Evolutionary conservation across 2,888 invertebrate genomes (phyloP).

Genomic region (Anagyrus pseudococci): DNA sequence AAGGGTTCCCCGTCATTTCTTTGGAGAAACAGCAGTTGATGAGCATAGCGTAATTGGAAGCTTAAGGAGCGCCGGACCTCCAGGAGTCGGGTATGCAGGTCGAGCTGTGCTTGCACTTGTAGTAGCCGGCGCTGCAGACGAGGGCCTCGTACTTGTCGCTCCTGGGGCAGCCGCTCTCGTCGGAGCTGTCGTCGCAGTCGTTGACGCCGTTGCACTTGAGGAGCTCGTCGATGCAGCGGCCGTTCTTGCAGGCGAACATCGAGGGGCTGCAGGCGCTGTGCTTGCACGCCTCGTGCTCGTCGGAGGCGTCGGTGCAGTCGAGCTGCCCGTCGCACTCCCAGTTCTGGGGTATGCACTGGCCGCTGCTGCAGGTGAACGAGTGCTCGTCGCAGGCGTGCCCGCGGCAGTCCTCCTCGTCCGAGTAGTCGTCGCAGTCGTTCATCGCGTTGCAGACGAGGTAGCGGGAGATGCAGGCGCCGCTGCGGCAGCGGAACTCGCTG

Average conservation of each 20-base stretch:
- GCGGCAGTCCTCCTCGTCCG: constrained; percentile 72
- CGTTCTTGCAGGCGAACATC: constrained; percentile 64
- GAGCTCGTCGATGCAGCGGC: constrained; percentile 65
- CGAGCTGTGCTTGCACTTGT: constrained; percentile 46
- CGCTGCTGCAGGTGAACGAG: constrained; percentile 54
- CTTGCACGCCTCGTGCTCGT: constrained; percentile 51
- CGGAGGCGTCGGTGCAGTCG: constrained; percentile 56
- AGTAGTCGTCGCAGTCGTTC: constrained; percentile 77
- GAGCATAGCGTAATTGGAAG: neutral
- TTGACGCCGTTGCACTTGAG: constrained; percentile 67
- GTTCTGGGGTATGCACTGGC: constrained; percentile 57
- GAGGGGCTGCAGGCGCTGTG: constrained; percentile 48
- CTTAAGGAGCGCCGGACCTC: neutral
- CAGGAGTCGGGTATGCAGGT: constrained; percentile 46
- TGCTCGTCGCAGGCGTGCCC: constrained; percentile 44
- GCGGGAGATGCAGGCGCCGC: constrained; percentile 74
- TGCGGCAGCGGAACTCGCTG: constrained; percentile 68
- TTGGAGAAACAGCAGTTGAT: neutral
- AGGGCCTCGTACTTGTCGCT: constrained; percentile 11
- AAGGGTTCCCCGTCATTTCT: neutral
- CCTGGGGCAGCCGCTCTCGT: constrained; percentile 66
- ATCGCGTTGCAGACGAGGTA: constrained; percentile 75
- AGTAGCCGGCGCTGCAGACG: constrained; percentile 46
- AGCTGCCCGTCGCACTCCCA: constrained; percentile 61
- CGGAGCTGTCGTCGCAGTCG: constrained; percentile 74